Percentiles rank a stretch among this genome's conserved stretches.
Conservation (phyloP, 2,113 vertebrate genomes). For the Epinephelus fuscoguttatus region DNA sequence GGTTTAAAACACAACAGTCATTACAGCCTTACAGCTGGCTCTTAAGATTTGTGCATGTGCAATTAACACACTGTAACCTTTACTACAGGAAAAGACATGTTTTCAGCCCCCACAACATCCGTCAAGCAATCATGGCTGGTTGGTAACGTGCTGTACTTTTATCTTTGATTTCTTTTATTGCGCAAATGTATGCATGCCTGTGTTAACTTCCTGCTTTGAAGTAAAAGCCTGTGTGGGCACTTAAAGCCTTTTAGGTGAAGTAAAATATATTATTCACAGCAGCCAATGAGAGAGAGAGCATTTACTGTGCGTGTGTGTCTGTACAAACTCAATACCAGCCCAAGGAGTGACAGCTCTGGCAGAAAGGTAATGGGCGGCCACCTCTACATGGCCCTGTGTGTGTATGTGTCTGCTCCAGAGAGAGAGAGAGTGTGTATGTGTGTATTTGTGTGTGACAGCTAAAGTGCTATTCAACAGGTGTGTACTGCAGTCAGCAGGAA, state of each 20-base stretch:
- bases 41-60: constrained; percentile 34
- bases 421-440: constrained; percentile 1
- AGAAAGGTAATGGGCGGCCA: constrained; percentile 51
- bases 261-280: constrained; percentile 51
- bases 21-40: constrained; percentile 33
- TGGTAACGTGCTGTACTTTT: constrained; percentile 26
- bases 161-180: constrained; percentile 47
- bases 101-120: constrained; percentile 53
- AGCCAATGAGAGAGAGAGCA: constrained; percentile 19
- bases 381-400: constrained; percentile 51
- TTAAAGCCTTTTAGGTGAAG: constrained; percentile 52
- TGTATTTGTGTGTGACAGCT: constrained; percentile 33
- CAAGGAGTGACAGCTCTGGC: constrained; percentile 47
- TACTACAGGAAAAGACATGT: constrained; percentile 59
- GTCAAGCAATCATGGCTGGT: constrained; percentile 28
- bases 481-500: constrained; percentile 60
- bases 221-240: constrained; percentile 53
- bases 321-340: constrained; percentile 30
- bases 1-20: constrained; percentile 38
- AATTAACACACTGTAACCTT: constrained; percentile 58
- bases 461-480: constrained; percentile 62
- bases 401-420: constrained; percentile 37
- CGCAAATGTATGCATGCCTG: constrained; percentile 44
- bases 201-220: constrained; percentile 49
- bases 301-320: constrained; percentile 19